These are phyloP conservation scores for Sparus aurata DNA, from an alignment of 2,797 vertebrate species.

Conservation along the genomic window DNA sequence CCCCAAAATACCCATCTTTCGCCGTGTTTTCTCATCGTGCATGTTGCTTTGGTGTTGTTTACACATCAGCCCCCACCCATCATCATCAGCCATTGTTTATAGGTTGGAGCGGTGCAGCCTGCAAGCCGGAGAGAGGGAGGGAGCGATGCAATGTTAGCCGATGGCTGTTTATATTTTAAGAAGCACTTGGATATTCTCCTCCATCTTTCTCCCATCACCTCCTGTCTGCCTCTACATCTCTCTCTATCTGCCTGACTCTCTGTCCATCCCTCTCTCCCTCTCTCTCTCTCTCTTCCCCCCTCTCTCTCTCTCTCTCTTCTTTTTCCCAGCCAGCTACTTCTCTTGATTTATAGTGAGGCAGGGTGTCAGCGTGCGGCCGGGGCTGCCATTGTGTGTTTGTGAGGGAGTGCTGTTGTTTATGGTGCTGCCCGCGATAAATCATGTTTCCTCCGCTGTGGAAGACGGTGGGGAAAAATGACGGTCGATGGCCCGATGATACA, in stretches of 20 bases:
- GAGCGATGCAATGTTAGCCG: slow-evolving; percentile 63
- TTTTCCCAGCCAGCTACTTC: slow-evolving; percentile 86
- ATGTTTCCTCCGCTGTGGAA: slow-evolving; percentile 72
- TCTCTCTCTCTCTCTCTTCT: slow-evolving; percentile 21
- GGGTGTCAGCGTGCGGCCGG: slow-evolving; percentile 91
- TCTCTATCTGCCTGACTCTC: slow-evolving; percentile 71
- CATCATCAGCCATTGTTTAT: slow-evolving; percentile 86
- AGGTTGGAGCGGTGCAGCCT: slow-evolving; percentile 78
- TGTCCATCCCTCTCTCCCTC: slow-evolving; percentile 65
- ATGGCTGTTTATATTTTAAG: slow-evolving; percentile 78
- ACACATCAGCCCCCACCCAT: slow-evolving; percentile 75
- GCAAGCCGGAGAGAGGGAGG: slow-evolving; percentile 78
- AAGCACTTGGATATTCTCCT: slow-evolving; percentile 79
- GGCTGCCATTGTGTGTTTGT: slow-evolving; percentile 96
- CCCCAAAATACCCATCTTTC: slow-evolving; percentile 73
- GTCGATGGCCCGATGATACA: slow-evolving; percentile 88
- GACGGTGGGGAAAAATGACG: slow-evolving; percentile 87
- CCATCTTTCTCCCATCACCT: slow-evolving; percentile 79
- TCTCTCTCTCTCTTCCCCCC: slow-evolving; percentile 58
- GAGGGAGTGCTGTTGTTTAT: slow-evolving; percentile 96
- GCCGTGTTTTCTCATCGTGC: slow-evolving; percentile 79
- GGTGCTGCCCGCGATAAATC: slow-evolving; percentile 93
- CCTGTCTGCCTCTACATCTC: slow-evolving; percentile 78
- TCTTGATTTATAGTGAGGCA: slow-evolving; percentile 96
- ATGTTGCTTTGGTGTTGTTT: slow-evolving; percentile 81